Base-by-base conservation (phyloP, 2,888 invertebrate genomes). In the Microplitis deprimator region DNA sequence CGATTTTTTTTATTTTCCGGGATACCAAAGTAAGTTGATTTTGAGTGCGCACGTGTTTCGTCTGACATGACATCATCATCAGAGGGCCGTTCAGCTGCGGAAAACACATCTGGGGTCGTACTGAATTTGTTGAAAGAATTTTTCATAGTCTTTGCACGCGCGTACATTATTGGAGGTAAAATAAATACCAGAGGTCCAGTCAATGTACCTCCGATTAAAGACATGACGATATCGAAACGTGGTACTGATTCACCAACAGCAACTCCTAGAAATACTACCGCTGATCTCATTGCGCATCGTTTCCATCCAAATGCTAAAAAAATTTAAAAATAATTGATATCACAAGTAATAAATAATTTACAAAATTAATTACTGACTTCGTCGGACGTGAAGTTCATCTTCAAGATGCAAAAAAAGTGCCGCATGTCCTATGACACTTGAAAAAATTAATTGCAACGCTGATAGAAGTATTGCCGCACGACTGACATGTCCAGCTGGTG, bases 321-420 rank as follows among this genome's bases (percentile, higher is more conserved):
- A 38, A 68, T 40, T 1, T 29, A n/a, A 60, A 1, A 41, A 39
- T 70, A 74, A 86, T 91, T 85, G 90, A 96, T 97, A 91, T 92
- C 94, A 50, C 13, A 50, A 50, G 8, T 50, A 10, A 8, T 50
- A 50, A 50, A 50, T 10, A 13, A 50, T 13, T 50, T 50, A 50
- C 1, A 50, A 50, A 50, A 10, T 50, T 50, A 10, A 10, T 50
- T 10, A 87, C 91, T 85, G 90, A 96, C 97, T 91, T 92, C 94
- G 93, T 0, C 95, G 93, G 77, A 97, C 92, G 38, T 92, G 92
- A 16, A 96, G 90, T 73, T 93, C 91, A 82, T 96, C 95, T 88
- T 97, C 97, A 59, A 97, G 89, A 82, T 97, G 95, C 86, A 96
- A 95, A 86, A 95, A 95, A 20, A 97, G 91, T 0, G 96, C 95